Evolutionary conservation across 2,113 vertebrate species (phyloP).

Genomic region (Micromys minutus): DNA sequence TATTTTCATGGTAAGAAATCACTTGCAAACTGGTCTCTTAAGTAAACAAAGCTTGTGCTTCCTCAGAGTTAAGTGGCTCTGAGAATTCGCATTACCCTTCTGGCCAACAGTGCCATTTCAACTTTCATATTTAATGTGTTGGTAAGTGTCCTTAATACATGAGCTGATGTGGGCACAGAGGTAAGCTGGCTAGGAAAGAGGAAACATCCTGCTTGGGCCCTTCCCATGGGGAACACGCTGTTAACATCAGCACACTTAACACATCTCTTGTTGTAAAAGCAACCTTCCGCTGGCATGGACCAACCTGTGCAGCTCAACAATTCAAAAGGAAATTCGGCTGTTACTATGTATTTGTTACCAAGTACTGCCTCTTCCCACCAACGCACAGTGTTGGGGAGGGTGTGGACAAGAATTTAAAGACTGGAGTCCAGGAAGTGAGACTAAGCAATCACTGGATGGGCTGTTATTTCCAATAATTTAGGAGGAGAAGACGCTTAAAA

Average conservation of each 20-base stretch:
- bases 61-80: conserved; percentile 56
- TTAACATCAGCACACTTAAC: not conserved
- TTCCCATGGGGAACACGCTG: not conserved
- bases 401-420: conserved; percentile 6
- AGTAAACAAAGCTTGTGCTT: conserved; percentile 66
- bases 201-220: not conserved
- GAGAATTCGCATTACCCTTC: conserved; percentile 24
- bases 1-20: conserved; percentile 66
- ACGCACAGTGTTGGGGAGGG: not conserved
- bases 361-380: conserved; percentile 1
- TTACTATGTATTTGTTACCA: conserved; percentile 24
- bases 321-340: conserved; percentile 16
- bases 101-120: conserved; percentile 24
- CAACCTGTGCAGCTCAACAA: conserved; percentile 22
- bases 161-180: not conserved
- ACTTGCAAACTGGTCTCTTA: conserved; percentile 46
- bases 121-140: conserved; percentile 30
- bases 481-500: conserved; percentile 16
- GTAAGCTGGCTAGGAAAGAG: not conserved
- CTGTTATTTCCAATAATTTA: conserved; percentile 3
- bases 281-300: not conserved
- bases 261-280: conserved; percentile 5
- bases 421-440: not conserved
- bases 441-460: not conserved
- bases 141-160: conserved; percentile 3